Evolutionary conservation across 2,888 invertebrate species (phyloP).

Genomic region (Sarcophaga caerulescens): DNA sequence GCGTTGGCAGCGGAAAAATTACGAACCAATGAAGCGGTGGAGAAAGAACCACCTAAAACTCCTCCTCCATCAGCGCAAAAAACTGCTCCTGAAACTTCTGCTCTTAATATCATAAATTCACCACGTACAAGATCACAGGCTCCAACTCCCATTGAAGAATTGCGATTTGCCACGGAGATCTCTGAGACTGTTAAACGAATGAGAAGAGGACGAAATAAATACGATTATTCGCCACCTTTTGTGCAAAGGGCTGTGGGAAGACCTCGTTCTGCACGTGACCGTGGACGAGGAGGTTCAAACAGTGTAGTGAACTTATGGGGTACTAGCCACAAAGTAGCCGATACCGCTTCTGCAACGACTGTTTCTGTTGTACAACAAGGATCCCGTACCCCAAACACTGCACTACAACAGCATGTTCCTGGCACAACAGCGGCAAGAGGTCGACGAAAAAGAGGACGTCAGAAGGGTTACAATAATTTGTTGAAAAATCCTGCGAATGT

Average conservation of each 20-base stretch:
- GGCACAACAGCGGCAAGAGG: conserved; percentile 56
- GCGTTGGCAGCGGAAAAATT: conserved; percentile 47
- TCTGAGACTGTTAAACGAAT: conserved; percentile 80
- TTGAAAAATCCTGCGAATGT: conserved; percentile 46
- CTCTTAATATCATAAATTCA: conserved; percentile 54
- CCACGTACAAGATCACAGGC: conserved; percentile 75
- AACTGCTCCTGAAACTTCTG: conserved; percentile 37
- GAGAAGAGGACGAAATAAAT: conserved; percentile 79
- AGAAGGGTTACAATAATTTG: conserved; percentile 46
- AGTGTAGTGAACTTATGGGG: conserved; percentile 44
- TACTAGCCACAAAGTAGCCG: conserved; percentile 1
- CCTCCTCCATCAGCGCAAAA: conserved; percentile 45
- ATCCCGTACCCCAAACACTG: conserved; percentile 34
- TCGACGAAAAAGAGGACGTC: conserved; percentile 59
- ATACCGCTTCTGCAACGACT: not conserved
- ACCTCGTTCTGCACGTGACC: conserved; percentile 56
- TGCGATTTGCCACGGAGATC: conserved; percentile 79
- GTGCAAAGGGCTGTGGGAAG: conserved; percentile 67
- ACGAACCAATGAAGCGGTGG: conserved; percentile 35
- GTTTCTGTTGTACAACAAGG: conserved; percentile 8
- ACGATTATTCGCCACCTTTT: conserved; percentile 74
- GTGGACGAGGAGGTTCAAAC: conserved; percentile 42
- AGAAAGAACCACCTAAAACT: conserved; percentile 50
- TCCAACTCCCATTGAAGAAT: conserved; percentile 76
- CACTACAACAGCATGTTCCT: conserved; percentile 59